These are phyloP conservation scores for Cygnus olor DNA, from an alignment of 2,797 vertebrate species.

Conservation along the genomic window DNA sequence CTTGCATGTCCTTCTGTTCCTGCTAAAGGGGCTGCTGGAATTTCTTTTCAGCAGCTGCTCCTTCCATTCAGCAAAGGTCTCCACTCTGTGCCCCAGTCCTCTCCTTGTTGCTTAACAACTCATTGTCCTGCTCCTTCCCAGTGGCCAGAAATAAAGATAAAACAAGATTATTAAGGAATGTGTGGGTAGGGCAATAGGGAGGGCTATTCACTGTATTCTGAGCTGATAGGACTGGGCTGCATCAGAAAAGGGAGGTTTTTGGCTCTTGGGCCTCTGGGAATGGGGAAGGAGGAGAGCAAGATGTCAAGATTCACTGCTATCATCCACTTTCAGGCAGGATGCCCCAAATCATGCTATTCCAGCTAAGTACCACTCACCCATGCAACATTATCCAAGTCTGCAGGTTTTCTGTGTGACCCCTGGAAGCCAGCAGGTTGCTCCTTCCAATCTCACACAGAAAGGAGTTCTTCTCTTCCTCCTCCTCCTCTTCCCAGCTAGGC, in stretches of 20 bases:
- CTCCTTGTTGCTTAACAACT: background rate
- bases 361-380: background rate
- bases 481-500: background rate
- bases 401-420: background rate
- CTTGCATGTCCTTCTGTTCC: background rate
- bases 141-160: background rate
- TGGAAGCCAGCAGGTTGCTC: background rate
- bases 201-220: background rate
- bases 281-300: background rate
- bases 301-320: background rate
- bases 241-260: background rate
- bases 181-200: background rate
- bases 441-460: background rate
- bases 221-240: background rate
- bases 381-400: accelerated
- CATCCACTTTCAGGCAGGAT: background rate
- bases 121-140: background rate
- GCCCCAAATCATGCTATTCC: background rate
- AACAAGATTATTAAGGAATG: background rate
- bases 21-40: background rate
- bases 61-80: background rate
- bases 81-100: background rate
- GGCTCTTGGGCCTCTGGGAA: background rate
- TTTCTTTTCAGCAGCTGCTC: background rate
- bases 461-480: background rate